phyloP scores from a whole-genome alignment of 1,140 invertebrate genomes.

The Drosophila ficusphila region DNA sequence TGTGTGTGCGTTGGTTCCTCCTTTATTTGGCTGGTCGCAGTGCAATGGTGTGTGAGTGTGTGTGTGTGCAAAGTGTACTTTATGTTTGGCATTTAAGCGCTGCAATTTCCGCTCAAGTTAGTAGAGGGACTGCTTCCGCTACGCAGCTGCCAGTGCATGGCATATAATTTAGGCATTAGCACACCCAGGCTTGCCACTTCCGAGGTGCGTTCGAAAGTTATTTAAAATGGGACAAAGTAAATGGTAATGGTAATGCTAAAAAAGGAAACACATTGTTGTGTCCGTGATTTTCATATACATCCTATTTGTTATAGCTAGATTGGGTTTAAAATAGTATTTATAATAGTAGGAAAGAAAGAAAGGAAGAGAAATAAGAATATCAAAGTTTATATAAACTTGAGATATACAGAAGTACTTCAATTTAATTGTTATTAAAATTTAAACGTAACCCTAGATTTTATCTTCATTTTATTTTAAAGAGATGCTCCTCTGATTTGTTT shows the following conservation, averaged over 20 bases:
- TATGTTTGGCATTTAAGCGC: constrained; percentile 77
- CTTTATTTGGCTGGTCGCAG: constrained; percentile 34
- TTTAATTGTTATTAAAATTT: too few relatives aligned
- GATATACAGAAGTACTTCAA: too few relatives aligned
- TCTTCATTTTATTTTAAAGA: too few relatives aligned
- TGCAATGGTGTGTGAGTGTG: constrained; percentile 6
- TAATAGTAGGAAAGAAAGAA: too few relatives aligned
- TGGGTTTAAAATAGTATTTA: too few relatives aligned
- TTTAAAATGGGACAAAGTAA: background rate
- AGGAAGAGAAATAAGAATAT: too few relatives aligned
- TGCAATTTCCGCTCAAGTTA: constrained; percentile 79
- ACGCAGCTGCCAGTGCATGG: constrained; percentile 66
- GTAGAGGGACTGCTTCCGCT: constrained; percentile 73
- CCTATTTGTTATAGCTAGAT: too few relatives aligned
- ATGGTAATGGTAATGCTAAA: too few relatives aligned
- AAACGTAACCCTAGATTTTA: too few relatives aligned
- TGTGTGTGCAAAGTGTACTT: constrained; percentile 51
- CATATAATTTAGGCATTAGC: constrained; percentile 78
- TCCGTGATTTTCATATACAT: too few relatives aligned
- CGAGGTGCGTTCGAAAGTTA: constrained; percentile 11
- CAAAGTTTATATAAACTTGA: too few relatives aligned
- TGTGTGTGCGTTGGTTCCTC: constrained; percentile 22
- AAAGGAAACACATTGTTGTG: too few relatives aligned
- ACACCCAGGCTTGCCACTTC: constrained; percentile 38
- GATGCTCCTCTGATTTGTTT: background rate